Evolutionary conservation across 2,888 invertebrate genomes (phyloP), one percentile per base, ranked within the genome.

Genomic region (Alloscopus bannaensis): DNA sequence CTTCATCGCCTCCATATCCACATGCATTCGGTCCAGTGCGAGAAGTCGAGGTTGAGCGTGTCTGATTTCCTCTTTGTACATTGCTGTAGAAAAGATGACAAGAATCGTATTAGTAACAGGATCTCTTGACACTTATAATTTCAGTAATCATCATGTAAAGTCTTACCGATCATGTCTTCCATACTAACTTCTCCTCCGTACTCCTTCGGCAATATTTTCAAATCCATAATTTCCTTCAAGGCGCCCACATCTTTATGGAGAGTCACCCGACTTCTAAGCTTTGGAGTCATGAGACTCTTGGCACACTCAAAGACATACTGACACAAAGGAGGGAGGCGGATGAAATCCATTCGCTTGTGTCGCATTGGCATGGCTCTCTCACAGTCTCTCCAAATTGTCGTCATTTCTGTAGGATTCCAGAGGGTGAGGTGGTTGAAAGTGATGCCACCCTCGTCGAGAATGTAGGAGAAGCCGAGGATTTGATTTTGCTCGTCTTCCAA

Each of bases 151-250:
- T 16, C 31, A 18, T 28, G 28, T 28, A 50, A 47, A 20, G 76
- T 92, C 92, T 90, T 87, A 94, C 94, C 92, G 83, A 95, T 94
- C 94, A 95, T 94, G 87, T 94, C 92, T 60, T 91, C 91, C 93
- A 95, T 93, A 0, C 94, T 94, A 89, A 94, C 92, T n/a, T 89
- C 91, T 8, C 95, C 95, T 3, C 95, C 95, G 86, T 95, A 95
- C 87, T 95, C 95, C 85, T 93, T 92, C 0, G 95, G 95, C 69
- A 95, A 88, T 86, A 95, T 93, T 79, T 92, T 91, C 26, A 92
- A 91, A 87, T 94, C 92, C 6, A 95, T 90, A 85, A 92, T 91
- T 50, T 92, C 90, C 83, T 91, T 91, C 40, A 95, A 88, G n/a
- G 94, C 93, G 6, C 93, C 93, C 26, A 93, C 88, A 29, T 91